Conservation (phyloP, 2,797 vertebrate species). For the Mormyrops attenuatus region DNA sequence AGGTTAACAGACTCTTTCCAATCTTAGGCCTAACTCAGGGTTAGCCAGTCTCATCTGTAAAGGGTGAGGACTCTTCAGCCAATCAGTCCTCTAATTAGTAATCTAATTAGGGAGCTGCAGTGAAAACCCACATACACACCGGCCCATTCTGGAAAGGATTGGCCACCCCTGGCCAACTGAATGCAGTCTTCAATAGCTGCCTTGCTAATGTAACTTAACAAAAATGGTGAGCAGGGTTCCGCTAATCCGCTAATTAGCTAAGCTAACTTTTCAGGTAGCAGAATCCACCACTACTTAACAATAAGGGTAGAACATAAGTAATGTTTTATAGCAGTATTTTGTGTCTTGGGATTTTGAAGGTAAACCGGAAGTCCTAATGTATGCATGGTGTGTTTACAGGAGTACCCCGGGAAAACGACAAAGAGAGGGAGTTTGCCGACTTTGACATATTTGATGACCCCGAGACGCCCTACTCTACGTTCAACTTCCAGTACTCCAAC, state of each 20-base stretch:
- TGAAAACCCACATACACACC: background rate
- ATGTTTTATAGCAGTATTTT: background rate
- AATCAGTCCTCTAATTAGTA: background rate
- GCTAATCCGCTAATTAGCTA: background rate
- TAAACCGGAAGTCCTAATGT: background rate
- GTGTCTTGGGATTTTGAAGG: background rate
- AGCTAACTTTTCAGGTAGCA: background rate
- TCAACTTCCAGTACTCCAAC: constrained; percentile 94
- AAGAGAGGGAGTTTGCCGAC: constrained; percentile 85
- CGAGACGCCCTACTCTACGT: constrained; percentile 87
- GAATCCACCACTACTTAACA: background rate
- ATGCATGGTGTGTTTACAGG: constrained; percentile 53
- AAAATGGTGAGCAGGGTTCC: background rate
- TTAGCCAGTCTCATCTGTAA: background rate
- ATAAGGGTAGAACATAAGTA: background rate
- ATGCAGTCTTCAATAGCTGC: background rate
- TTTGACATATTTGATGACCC: constrained; percentile 98
- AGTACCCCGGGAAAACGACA: constrained; percentile 76
- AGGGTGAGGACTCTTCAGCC: background rate
- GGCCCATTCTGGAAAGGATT: background rate
- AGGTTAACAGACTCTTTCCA: background rate
- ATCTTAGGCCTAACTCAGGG: background rate
- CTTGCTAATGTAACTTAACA: background rate
- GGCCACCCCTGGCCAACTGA: background rate
- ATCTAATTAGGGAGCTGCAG: background rate